Evolutionary conservation across 2,888 invertebrate species (phyloP).

Genomic region (Coecobrya sp.): DNA sequence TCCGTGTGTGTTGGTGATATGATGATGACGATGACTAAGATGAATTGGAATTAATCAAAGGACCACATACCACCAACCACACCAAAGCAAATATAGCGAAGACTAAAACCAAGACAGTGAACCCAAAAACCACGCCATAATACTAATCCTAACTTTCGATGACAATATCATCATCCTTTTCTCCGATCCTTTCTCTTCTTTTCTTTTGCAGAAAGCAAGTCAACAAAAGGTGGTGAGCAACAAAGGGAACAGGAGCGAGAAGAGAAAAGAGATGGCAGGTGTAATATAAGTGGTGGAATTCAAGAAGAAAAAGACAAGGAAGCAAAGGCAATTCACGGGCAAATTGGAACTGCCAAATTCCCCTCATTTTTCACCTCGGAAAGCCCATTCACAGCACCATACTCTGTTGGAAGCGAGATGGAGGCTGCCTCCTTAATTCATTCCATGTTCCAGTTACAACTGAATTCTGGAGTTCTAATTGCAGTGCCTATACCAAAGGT

Average conservation of each 20-base stretch:
- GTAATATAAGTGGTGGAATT: constrained; percentile 15
- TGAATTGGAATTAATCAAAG: constrained; percentile 65
- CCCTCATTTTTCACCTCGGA: constrained; percentile 97
- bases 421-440: constrained; percentile 93
- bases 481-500: constrained; percentile 96
- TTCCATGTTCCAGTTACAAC: constrained; percentile 89
- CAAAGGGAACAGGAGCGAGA: background rate
- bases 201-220: constrained; percentile 33
- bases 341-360: constrained; percentile 89
- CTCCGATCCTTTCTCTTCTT: background rate
- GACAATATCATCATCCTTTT: constrained; percentile 44
- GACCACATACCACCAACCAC: constrained; percentile 47
- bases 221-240: constrained; percentile 28
- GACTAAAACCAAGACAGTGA: background rate
- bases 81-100: constrained; percentile 18
- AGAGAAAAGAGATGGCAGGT: background rate
- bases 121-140: constrained; percentile 21
- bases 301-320: background rate
- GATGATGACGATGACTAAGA: constrained; percentile 70
- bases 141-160: constrained; percentile 37
- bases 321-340: constrained; percentile 37
- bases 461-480: constrained; percentile 93
- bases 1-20: constrained; percentile 8
- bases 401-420: constrained; percentile 90
- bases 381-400: constrained; percentile 93